phyloP scores from a whole-genome alignment of 1,140 invertebrate genomes.

The Pseudomyrmex dendroicus region DNA sequence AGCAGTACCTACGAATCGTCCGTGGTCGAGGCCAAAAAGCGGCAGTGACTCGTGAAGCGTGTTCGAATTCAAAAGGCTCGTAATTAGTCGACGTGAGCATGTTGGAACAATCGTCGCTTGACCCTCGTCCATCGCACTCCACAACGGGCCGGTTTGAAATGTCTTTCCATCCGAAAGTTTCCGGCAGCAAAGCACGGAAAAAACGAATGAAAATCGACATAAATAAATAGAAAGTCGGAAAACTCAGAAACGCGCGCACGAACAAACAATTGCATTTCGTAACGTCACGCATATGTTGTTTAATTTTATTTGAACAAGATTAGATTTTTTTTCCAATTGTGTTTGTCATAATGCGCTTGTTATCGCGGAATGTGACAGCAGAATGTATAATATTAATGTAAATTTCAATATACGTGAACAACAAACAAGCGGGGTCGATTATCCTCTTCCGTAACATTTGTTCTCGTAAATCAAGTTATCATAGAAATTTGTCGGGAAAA shows the following conservation, averaged over 20 bases:
- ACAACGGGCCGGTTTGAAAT: conserved; percentile 21
- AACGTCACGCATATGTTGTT: background rate
- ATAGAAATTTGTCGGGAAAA: conserved; percentile 50
- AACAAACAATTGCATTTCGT: background rate
- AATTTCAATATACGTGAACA: conserved; percentile 33
- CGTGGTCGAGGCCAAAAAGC: conserved; percentile 52
- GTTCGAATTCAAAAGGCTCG: conserved; percentile 64
- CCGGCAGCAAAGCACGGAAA: background rate
- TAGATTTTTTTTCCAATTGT: background rate
- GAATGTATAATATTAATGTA: conserved; percentile 29
- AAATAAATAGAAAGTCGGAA: background rate
- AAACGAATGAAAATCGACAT: conserved; percentile 6
- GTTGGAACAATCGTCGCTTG: conserved; percentile 59
- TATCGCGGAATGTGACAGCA: background rate
- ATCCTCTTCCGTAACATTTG: conserved; percentile 47
- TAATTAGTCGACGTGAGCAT: conserved; percentile 66
- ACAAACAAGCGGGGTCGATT: conserved; percentile 28
- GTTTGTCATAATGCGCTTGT: conserved; percentile 21
- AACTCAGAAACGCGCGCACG: background rate
- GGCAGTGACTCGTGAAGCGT: conserved; percentile 54
- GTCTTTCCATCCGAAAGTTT: conserved; percentile 38
- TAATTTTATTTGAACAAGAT: background rate
- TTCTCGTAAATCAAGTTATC: conserved; percentile 47
- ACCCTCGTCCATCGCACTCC: background rate
- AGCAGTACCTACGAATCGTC: conserved; percentile 20